Evolutionary conservation across 2,797 vertebrate genomes (phyloP).

Genomic region (Pitangus sulphuratus): DNA sequence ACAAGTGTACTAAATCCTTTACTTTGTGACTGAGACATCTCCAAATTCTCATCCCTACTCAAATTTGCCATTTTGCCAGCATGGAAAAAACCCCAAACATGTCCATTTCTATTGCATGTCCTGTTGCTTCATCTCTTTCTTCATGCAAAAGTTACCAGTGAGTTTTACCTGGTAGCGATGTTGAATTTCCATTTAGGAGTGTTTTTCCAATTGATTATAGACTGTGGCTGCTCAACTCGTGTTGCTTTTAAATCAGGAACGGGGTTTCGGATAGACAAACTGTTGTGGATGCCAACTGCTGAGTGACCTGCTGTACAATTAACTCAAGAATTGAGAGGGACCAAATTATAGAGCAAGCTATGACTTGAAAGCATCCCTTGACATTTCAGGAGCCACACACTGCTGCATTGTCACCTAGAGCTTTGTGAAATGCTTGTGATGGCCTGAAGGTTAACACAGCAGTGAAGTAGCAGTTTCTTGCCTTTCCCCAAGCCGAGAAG

Average conservation of each 20-base stretch:
- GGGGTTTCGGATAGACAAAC: not conserved
- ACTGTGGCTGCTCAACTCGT: fast-evolving
- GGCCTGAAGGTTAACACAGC: not conserved
- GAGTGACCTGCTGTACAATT: not conserved
- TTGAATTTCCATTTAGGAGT: not conserved
- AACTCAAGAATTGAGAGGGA: not conserved
- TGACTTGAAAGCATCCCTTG: not conserved
- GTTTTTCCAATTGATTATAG: not conserved
- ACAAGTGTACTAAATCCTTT: not conserved
- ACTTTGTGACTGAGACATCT: not conserved
- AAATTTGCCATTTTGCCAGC: not conserved
- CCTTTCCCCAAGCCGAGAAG: not conserved
- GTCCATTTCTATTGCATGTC: not conserved
- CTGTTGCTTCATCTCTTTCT: not conserved
- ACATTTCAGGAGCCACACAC: not conserved
- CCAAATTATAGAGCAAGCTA: not conserved
- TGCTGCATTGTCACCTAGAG: not conserved
- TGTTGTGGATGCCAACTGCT: not conserved
- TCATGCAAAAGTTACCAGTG: not conserved
- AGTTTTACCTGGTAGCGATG: not conserved
- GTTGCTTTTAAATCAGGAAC: not conserved
- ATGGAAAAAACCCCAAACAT: not conserved
- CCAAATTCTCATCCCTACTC: not conserved
- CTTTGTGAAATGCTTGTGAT: not conserved
- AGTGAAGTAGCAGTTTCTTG: not conserved